A percentile compares a stretch with the other conserved stretches of the same genome.
Evolutionary conservation across 2,113 vertebrate genomes (phyloP).

Genomic region (Abramis brama): DNA sequence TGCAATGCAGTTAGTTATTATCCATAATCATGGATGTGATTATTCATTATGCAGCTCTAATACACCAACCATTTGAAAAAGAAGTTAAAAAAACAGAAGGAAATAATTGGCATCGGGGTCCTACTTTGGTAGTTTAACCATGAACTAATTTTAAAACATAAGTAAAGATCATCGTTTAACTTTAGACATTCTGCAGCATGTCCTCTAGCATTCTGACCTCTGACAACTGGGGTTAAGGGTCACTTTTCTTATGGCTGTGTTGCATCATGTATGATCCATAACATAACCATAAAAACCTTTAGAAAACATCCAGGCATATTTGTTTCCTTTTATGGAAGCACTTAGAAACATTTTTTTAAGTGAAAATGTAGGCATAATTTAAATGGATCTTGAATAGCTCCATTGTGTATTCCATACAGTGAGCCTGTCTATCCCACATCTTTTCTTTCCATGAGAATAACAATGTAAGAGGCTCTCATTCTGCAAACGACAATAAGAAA

Average conservation of each 20-base stretch:
- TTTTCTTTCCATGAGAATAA: neutral
- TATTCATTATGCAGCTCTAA: neutral
- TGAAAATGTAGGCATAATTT: neutral
- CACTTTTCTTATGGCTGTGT: slow-evolving; percentile 7
- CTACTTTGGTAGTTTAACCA: too few relatives aligned
- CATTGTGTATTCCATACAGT: neutral
- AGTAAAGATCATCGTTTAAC: slow-evolving; percentile 7
- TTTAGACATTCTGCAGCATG: too few relatives aligned
- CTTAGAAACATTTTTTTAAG: neutral
- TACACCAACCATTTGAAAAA: neutral
- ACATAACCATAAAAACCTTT: neutral
- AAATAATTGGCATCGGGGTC: neutral
- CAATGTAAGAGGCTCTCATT: neutral
- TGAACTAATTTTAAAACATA: slow-evolving; percentile 2
- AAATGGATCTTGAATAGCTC: slow-evolving; percentile 24
- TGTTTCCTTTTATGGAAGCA: neutral
- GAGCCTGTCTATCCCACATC: neutral
- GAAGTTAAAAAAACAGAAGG: neutral
- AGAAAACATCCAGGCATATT: neutral
- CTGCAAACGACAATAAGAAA: neutral
- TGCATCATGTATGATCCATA: slow-evolving; percentile 2
- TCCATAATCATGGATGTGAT: neutral
- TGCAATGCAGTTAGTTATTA: neutral
- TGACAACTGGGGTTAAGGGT: slow-evolving; percentile 16
- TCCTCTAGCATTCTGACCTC: slow-evolving; percentile 2